Conservation (phyloP, 2,797 vertebrate species). For the Lepus townsendii region DNA sequence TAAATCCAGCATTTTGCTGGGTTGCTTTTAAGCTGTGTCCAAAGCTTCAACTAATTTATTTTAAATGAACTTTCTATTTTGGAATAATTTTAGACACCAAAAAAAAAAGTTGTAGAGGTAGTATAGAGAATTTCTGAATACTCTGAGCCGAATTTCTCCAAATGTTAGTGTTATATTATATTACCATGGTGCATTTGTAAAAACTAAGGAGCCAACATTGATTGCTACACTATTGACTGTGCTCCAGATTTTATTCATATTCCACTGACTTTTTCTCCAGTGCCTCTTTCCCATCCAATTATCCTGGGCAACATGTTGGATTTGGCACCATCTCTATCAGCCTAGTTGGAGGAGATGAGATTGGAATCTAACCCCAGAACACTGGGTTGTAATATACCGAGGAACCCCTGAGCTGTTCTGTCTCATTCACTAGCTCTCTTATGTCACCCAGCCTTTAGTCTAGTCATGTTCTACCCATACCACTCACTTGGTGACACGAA, state of each 20-base stretch:
- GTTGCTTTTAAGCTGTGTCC: background rate
- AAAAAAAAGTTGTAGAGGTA: background rate
- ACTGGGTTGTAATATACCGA: background rate
- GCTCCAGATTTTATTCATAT: background rate
- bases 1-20: background rate
- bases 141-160: background rate
- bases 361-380: background rate
- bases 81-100: slow-evolving; percentile 21
- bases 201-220: background rate
- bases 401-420: rapidly evolving
- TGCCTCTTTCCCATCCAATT: background rate
- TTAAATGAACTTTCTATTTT: slow-evolving; percentile 1
- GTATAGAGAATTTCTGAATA: background rate
- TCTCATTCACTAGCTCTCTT: background rate
- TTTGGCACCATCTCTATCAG: background rate
- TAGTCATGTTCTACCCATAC: background rate
- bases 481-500: background rate
- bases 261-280: background rate
- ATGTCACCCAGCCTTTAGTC: background rate
- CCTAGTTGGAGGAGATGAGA: background rate
- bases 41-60: background rate
- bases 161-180: background rate
- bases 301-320: background rate
- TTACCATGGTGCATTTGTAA: background rate
- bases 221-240: background rate